These are phyloP conservation scores for Myotis vivesi DNA, from an alignment of 2,797 vertebrate genomes.

Conservation along the genomic window DNA sequence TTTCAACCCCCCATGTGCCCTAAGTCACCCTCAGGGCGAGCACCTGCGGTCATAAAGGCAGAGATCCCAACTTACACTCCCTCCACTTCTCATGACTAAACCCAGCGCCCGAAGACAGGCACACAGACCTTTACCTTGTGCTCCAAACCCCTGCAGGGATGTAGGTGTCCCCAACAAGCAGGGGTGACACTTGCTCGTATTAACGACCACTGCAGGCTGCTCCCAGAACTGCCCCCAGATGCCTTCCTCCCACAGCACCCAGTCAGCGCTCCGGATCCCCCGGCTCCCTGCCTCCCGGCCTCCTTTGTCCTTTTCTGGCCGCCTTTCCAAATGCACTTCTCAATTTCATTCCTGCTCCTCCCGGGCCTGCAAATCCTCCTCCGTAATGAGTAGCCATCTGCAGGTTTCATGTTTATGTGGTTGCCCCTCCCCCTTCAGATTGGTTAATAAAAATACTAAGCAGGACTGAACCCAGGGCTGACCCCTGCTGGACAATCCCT, in stretches of 20 bases:
- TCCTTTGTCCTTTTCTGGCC: constrained; percentile 52
- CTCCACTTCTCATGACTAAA: neutral
- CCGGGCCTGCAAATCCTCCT: constrained; percentile 44
- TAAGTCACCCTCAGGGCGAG: neutral
- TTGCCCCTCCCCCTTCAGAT: constrained; percentile 25
- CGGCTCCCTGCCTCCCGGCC: neutral
- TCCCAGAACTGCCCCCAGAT: neutral
- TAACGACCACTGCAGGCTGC: accelerated
- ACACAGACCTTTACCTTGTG: neutral
- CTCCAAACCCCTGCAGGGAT: neutral
- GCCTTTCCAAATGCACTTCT: neutral
- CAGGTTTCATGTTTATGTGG: constrained; percentile 47
- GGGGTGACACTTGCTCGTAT: neutral
- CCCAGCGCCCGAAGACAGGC: neutral
- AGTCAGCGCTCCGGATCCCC: accelerated
- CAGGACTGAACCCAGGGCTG: constrained; percentile 53
- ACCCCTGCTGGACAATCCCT: constrained; percentile 1
- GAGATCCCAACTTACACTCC: neutral
- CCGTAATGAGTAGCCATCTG: constrained; percentile 50
- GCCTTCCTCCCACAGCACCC: accelerated
- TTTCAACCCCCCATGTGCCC: neutral
- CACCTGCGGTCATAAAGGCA: neutral
- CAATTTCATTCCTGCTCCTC: constrained; percentile 32
- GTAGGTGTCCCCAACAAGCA: neutral
- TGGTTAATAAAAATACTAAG: constrained; percentile 71